Base-by-base conservation (phyloP, 2,888 invertebrate species). In the Rhyacophila evoluta region DNA sequence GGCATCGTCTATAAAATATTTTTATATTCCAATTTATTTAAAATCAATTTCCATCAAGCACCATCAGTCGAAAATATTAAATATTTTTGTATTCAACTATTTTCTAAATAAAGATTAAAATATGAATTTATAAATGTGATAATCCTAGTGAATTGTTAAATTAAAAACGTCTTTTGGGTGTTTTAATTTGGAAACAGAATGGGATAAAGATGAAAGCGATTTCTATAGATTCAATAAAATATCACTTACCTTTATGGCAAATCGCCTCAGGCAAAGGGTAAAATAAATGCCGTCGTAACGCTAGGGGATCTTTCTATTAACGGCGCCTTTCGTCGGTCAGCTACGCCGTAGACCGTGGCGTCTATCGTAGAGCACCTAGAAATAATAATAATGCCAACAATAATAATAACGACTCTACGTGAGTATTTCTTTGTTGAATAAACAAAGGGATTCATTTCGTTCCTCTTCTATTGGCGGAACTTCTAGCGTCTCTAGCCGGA, bases 251-350 rank as follows among this genome's bases (percentile, higher is more conserved):
- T 55, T 19, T 55, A 55, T 55, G 55, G 55, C 55, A 8, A 33
- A 55, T 25, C 55, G 55, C 55, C 55, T 55, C 55, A 19, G 25
- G 55, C 55, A 55, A 55, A 19, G 55, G 55, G 55, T 55, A 55
- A 19, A 55, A 19, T 55, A 25, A 55, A 55, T 15, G 55, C 55
- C 55, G 15, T 19, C 55, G 55, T 55, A 55, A 55, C 55, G 55
- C 55, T 69, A 73, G 77, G 77, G 77, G 73, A 77, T 73, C 73
- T 77, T 77, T 77, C 77, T 73, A 77, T 77, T 77, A 77, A 77
- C 77, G 67, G 72, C 36, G 19, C 55, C 55, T 55, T 55, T 55
- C 55, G 27, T 6, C 71, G 77, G 55, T 68, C 77, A 73, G 68
- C 77, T 73, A 28, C 36, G 68, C 55, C 68, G 68, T 68, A 70